phyloP scores from a whole-genome alignment of 2,888 invertebrate species.

The Heliconius hortense region DNA sequence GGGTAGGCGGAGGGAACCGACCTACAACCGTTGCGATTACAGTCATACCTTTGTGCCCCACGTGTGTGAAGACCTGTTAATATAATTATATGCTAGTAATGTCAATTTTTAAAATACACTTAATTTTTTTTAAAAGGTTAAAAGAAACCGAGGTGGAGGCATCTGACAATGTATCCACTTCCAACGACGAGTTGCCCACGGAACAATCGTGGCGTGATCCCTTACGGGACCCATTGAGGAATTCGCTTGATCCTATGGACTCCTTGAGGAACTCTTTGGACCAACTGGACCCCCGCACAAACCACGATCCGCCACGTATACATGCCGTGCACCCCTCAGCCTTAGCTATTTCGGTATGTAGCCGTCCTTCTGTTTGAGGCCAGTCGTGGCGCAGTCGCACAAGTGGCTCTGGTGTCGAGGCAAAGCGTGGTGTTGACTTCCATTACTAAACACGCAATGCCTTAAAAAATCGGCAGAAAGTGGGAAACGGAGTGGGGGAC shows the following conservation, averaged over 20 bases:
- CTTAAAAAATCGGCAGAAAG: no score
- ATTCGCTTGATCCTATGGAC: conserved; percentile 30
- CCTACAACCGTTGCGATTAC: no score
- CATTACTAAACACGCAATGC: no score
- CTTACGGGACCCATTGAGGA: conserved; percentile 44
- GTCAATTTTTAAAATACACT: background rate
- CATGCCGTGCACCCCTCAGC: conserved; percentile 35
- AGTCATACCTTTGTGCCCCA: no score
- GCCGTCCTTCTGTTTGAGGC: no score
- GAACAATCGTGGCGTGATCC: conserved; percentile 64
- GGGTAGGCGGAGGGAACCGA: background rate
- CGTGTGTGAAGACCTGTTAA: no score
- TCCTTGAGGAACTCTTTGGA: conserved; percentile 28
- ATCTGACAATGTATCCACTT: conserved; percentile 78
- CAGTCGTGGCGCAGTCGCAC: no score
- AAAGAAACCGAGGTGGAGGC: conserved; percentile 74
- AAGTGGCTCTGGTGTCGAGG: no score
- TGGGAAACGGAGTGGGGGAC: no score
- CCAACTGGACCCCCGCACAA: conserved; percentile 27
- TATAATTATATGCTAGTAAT: background rate
- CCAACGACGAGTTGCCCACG: conserved; percentile 72
- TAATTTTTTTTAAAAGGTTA: conserved; percentile 48
- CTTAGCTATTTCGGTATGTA: conserved; percentile 47
- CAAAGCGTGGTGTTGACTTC: no score
- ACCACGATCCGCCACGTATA: conserved; percentile 40